Conservation (phyloP, 2,113 vertebrate genomes). For the Blennius ocellaris region DNA sequence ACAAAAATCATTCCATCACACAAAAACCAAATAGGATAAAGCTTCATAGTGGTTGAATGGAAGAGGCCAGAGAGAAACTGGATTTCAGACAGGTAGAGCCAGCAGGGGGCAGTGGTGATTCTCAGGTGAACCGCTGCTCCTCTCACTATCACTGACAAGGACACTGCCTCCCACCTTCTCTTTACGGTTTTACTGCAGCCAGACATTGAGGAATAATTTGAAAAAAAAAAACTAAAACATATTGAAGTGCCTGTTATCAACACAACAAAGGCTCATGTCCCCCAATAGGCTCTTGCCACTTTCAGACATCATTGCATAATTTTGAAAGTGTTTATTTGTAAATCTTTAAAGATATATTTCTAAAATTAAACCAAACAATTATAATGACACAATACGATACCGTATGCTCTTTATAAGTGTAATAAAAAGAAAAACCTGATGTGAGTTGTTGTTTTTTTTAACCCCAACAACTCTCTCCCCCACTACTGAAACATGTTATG, state of each 20-base stretch:
- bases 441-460: conserved; percentile 30
- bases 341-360: no score
- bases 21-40: no score
- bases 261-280: not conserved
- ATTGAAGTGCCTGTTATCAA: not conserved
- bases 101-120: conserved; percentile 79
- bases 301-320: not conserved
- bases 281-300: not conserved
- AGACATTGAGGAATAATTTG: conserved; percentile 37
- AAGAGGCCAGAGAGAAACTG: not conserved
- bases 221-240: conserved; percentile 33
- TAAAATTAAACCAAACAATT: no score
- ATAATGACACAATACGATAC: not conserved
- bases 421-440: conserved; percentile 37
- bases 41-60: no score
- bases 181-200: not conserved
- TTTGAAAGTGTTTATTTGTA: no score
- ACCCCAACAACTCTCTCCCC: conserved; percentile 38
- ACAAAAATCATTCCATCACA: no score
- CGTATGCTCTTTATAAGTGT: conserved; percentile 22
- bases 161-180: conserved; percentile 9
- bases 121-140: conserved; percentile 52
- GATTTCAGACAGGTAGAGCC: conserved; percentile 44
- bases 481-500: conserved; percentile 39
- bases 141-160: not conserved